These are phyloP conservation scores for Sacculina carcini DNA, from an alignment of 2,888 invertebrate genomes.

Conservation along the genomic window DNA sequence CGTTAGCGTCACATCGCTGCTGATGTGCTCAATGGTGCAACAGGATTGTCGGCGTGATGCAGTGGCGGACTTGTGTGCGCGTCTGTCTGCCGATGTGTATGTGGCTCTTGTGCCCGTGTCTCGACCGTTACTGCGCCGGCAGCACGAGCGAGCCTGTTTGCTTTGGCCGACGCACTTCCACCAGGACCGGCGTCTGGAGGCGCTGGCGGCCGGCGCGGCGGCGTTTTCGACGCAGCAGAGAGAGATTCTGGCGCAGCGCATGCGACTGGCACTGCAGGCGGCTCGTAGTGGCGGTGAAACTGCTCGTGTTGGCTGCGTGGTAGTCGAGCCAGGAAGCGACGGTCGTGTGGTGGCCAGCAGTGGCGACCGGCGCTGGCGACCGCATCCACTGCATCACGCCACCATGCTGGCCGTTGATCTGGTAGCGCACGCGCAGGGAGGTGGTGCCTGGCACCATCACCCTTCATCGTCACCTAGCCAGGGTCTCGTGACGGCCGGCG, in stretches of 20 bases:
- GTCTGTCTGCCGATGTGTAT: background rate
- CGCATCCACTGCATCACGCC: conserved; percentile 54
- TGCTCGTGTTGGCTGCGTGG: conserved; percentile 24
- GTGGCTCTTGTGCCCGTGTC: conserved; percentile 25
- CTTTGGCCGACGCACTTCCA: conserved; percentile 67
- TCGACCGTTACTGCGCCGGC: conserved; percentile 36
- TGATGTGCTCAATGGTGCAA: background rate
- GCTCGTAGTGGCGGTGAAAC: background rate
- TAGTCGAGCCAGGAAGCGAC: conserved; percentile 39
- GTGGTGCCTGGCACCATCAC: conserved; percentile 31
- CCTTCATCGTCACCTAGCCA: conserved; percentile 7
- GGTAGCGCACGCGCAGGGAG: conserved; percentile 54
- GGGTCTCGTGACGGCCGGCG: background rate
- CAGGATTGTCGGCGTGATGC: conserved; percentile 20
- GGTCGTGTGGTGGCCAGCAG: conserved; percentile 38
- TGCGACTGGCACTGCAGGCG: conserved; percentile 5
- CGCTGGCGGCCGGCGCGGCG: conserved; percentile 28
- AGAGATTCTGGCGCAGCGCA: conserved; percentile 1
- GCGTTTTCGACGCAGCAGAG: conserved; percentile 7
- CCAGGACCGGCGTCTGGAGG: conserved; percentile 38
- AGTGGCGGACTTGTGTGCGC: no score
- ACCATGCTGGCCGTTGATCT: conserved; percentile 60
- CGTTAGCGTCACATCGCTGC: conserved; percentile 7
- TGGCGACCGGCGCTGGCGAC: conserved; percentile 23
- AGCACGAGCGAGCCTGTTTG: conserved; percentile 31